These are phyloP conservation scores for Cygnus atratus DNA, from an alignment of 2,113 vertebrate species.

Conservation along the genomic window DNA sequence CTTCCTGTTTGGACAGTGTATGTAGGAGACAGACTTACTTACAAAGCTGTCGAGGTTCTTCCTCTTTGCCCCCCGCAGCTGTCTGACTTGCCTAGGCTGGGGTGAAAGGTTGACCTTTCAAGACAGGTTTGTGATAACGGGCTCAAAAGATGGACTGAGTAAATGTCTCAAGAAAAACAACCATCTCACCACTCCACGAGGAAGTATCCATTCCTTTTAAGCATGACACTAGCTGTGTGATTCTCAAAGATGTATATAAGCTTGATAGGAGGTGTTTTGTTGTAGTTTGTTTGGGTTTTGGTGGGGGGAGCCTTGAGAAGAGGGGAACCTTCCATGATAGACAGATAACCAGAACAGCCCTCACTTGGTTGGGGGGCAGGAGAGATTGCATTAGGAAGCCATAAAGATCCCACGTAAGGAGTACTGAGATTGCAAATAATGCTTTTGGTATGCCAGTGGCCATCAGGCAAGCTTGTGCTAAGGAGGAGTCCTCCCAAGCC, in stretches of 20 bases:
- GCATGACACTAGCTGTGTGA: neutral
- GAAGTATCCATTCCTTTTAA: neutral
- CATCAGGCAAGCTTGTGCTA: neutral
- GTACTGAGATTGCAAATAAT: neutral
- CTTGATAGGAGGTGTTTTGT: neutral
- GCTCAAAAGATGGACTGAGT: neutral
- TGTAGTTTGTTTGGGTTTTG: neutral
- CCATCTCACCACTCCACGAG: neutral
- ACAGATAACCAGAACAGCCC: neutral
- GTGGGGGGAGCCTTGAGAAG: neutral
- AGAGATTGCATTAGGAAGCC: neutral
- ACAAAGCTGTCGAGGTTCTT: neutral
- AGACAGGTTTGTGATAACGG: neutral
- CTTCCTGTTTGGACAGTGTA: neutral
- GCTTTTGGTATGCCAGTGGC: neutral
- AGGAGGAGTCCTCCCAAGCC: neutral
- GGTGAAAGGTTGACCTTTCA: constrained; percentile 1
- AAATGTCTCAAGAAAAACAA: neutral
- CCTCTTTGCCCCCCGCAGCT: neutral
- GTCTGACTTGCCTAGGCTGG: neutral
- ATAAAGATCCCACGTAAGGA: neutral
- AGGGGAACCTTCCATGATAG: neutral
- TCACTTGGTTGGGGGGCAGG: neutral
- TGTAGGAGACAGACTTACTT: neutral
- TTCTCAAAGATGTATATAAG: neutral